Evolutionary conservation across 1,140 invertebrate species (phyloP).

Genomic region (Drosophila baimaii): DNA sequence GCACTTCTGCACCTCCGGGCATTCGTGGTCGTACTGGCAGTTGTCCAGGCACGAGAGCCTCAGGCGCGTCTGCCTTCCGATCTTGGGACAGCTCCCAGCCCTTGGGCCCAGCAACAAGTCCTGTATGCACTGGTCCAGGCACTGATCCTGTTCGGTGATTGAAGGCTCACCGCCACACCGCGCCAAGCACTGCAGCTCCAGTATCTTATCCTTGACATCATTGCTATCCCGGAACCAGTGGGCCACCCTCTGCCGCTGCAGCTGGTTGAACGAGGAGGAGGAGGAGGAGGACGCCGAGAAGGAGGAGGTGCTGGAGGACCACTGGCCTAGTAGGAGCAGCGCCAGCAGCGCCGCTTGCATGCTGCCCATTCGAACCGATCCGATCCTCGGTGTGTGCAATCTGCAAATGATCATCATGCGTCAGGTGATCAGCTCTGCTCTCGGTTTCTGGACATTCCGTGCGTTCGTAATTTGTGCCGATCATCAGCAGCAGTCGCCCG

Average conservation of each 20-base stretch:
- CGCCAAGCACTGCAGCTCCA: conserved; percentile 76
- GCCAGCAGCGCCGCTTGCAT: conserved; percentile 57
- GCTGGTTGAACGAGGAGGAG: conserved; percentile 23
- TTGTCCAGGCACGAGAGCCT: conserved; percentile 86
- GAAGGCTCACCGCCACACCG: conserved; percentile 45
- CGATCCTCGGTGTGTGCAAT: conserved; percentile 45
- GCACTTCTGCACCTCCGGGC: conserved; percentile 87
- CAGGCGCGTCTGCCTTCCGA: conserved; percentile 53
- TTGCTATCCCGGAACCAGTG: conserved; percentile 65
- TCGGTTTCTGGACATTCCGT: conserved; percentile 63
- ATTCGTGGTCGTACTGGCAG: conserved; percentile 87
- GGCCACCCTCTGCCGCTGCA: conserved; percentile 56
- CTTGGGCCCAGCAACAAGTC: conserved; percentile 62
- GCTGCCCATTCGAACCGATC: conserved; percentile 21
- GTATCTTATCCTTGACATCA: conserved; percentile 78
- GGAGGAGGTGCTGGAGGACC: conserved; percentile 1
- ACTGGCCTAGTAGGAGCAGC: conserved; percentile 42
- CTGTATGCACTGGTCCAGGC: conserved; percentile 61
- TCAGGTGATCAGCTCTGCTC: conserved; percentile 55
- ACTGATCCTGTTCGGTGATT: conserved; percentile 35
- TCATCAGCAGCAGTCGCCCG: conserved; percentile 57
- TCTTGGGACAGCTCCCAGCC: conserved; percentile 66
- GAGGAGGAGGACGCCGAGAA: conserved; percentile 2
- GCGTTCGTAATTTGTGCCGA: conserved; percentile 73
- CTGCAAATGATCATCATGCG: conserved; percentile 64